A percentile compares a stretch with the other conserved stretches of the same genome.
phyloP scores from a whole-genome alignment of 1,140 invertebrate genomes.

The Prorops nasuta region DNA sequence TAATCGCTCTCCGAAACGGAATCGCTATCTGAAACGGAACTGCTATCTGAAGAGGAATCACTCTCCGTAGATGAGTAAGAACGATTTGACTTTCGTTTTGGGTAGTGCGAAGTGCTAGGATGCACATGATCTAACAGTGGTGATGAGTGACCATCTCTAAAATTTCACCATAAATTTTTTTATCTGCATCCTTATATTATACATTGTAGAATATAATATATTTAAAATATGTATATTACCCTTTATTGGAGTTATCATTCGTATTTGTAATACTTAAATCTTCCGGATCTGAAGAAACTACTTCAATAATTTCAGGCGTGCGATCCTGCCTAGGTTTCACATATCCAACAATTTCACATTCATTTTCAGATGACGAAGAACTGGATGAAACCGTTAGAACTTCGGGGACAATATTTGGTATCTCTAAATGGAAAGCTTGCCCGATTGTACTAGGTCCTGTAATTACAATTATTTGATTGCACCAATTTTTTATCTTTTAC shows the following conservation, averaged over 20 bases:
- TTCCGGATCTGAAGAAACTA: conserved; percentile 49
- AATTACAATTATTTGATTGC: conserved; percentile 6
- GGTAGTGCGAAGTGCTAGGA: conserved; percentile 20
- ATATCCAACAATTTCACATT: conserved; percentile 53
- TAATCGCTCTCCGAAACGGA: conserved; percentile 32
- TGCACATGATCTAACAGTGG: too few species aligned
- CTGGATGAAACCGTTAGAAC: conserved; percentile 38
- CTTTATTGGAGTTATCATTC: too few species aligned
- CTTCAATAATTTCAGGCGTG: conserved; percentile 58
- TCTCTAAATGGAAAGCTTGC: conserved; percentile 26
- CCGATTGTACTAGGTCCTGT: conserved; percentile 38
- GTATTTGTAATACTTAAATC: too few species aligned
- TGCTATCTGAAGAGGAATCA: too few species aligned
- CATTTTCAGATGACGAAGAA: conserved; percentile 32
- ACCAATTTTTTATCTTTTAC: not conserved
- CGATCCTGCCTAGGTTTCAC: conserved; percentile 58
- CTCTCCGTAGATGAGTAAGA: conserved; percentile 11
- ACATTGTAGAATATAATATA: not conserved
- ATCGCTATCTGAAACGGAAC: too few species aligned
- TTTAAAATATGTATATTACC: not conserved
- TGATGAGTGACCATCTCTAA: too few species aligned
- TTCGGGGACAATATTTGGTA: conserved; percentile 19
- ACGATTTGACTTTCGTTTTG: conserved; percentile 1
- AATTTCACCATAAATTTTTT: too few species aligned
- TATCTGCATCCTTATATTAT: too few species aligned